Conservation (phyloP, 2,797 vertebrate genomes). For the Pelodytes ibericus region DNA sequence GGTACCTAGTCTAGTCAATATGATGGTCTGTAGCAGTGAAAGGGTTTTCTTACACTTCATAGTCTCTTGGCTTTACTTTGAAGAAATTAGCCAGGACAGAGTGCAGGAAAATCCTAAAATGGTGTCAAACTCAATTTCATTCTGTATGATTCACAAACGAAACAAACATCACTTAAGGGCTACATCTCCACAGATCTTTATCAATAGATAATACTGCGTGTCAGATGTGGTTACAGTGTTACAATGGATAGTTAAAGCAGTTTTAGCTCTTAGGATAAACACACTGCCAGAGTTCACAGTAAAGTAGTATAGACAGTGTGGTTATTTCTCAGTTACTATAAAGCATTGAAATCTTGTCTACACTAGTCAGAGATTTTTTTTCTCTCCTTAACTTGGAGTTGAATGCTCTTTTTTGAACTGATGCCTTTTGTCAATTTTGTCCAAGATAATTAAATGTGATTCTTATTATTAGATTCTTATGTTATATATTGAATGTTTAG, state of each 20-base stretch:
- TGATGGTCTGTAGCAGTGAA: background rate
- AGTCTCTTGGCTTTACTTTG: conserved; percentile 14
- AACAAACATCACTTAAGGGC: conserved; percentile 53
- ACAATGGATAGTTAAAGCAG: background rate
- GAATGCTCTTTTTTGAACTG: background rate
- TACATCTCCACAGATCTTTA: conserved; percentile 44
- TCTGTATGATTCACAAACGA: conserved; percentile 41
- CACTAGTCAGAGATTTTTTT: background rate
- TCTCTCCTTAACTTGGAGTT: background rate
- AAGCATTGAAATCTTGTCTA: conserved; percentile 7
- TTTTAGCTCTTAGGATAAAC: conserved; percentile 15
- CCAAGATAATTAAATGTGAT: background rate
- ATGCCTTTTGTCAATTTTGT: background rate
- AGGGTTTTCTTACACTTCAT: background rate
- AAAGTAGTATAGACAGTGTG: conserved; percentile 13
- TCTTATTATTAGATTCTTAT: background rate
- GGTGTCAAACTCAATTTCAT: conserved; percentile 46
- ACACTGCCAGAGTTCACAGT: conserved; percentile 4
- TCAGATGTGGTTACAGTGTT: conserved; percentile 34
- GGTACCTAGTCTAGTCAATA: too few relatives aligned
- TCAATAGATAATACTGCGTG: conserved; percentile 50
- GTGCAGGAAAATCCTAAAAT: conserved; percentile 36
- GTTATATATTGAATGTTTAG: background rate
- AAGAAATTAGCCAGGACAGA: conserved; percentile 48
- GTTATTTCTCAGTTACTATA: conserved; percentile 19